Evolutionary conservation across 2,797 vertebrate genomes (phyloP).

Genomic region (Girardinus metallicus): DNA sequence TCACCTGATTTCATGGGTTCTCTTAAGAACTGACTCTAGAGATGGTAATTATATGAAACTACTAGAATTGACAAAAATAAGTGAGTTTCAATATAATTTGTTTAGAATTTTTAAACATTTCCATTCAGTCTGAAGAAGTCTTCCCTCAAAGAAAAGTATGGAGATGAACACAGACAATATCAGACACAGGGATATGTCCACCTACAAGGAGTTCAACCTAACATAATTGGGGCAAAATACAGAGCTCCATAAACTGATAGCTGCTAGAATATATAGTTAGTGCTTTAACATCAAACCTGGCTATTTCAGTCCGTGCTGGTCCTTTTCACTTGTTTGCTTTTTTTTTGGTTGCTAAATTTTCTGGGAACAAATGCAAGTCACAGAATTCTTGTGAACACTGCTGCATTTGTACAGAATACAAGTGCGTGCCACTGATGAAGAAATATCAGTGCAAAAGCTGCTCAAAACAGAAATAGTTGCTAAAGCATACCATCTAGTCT

Average conservation of each 20-base stretch:
- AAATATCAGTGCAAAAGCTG: not conserved
- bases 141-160: not conserved
- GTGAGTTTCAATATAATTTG: not conserved
- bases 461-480: not conserved
- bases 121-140: not conserved
- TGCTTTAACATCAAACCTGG: not conserved
- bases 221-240: not conserved
- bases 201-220: not conserved
- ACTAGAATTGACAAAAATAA: not conserved
- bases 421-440: not conserved
- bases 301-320: not conserved
- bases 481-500: not conserved
- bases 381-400: not conserved
- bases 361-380: not conserved
- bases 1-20: not conserved
- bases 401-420: not conserved
- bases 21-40: not conserved
- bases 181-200: not conserved
- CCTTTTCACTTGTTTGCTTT: not conserved
- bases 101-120: not conserved
- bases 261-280: not conserved
- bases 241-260: not conserved
- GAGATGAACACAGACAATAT: not conserved
- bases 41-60: not conserved
- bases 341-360: not conserved